These are phyloP conservation scores for Otis tarda DNA, from an alignment of 2,113 vertebrate species.

Conservation along the genomic window DNA sequence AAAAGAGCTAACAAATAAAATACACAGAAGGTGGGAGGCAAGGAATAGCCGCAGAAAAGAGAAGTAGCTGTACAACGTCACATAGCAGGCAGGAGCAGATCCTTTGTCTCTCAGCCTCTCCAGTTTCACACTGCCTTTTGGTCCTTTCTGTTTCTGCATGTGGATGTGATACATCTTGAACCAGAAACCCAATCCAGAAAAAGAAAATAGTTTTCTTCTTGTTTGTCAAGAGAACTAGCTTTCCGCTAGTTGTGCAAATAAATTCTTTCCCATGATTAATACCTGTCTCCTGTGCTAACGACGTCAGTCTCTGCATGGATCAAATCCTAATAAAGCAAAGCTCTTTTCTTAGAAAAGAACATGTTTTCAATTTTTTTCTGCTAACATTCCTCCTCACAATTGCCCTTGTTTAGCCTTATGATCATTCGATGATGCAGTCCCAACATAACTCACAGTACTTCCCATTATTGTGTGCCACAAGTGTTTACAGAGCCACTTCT, in stretches of 20 bases:
- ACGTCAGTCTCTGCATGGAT: neutral
- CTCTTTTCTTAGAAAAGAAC: neutral
- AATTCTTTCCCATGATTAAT: neutral
- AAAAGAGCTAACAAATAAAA: conserved; percentile 13
- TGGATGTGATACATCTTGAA: neutral
- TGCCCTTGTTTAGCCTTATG: conserved; percentile 21
- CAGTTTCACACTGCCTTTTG: neutral
- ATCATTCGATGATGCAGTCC: conserved; percentile 9
- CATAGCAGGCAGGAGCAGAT: neutral
- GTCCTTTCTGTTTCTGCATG: neutral
- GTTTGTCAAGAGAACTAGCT: neutral
- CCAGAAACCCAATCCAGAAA: neutral
- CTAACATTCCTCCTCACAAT: conserved; percentile 25
- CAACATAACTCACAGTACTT: conserved; percentile 1
- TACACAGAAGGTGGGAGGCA: neutral
- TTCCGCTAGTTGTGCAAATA: neutral
- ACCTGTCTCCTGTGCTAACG: conserved; percentile 31
- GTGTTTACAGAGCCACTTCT: conserved; percentile 39
- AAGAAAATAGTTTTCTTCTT: neutral
- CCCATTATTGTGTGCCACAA: conserved; percentile 34
- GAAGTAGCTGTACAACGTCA: neutral
- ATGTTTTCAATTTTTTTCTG: neutral
- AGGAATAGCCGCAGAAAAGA: neutral
- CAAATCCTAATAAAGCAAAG: conserved; percentile 1
- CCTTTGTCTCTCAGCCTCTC: neutral